Evolutionary conservation across 2,113 vertebrate species (phyloP), one percentile per base, ranked within the genome.

Genomic region (Nanorana parkeri): DNA sequence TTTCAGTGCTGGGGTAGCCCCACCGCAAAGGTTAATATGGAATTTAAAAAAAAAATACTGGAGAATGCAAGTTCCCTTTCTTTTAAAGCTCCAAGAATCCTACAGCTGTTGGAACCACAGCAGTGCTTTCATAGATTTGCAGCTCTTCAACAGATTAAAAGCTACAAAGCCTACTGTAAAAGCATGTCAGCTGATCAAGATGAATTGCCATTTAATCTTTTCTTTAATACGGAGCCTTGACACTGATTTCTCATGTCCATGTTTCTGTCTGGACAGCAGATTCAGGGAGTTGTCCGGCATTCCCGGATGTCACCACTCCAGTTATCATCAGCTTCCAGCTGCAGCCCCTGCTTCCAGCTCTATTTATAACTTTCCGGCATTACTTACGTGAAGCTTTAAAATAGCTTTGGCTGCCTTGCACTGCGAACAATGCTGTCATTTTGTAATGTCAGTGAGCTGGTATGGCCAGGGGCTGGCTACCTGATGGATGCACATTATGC

Each of bases 341-440:
- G 64, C 58, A 32, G 17, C 5, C 54, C 51, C 21, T 63, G 58
- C 81, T 88, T 86, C 85, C 84, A 85, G 87, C 64, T 24, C 87
- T 90, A 86, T 85, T 88, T 91, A 90, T 89, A 83, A 84, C 87
- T 86, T 75, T 88, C 56, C 4, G 15, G 32, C 54, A 5, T 16
- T 10, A 88, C 16, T 69, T 84, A 85, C 72, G 24, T 73, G 60
- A 74, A 41, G 23, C 56, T 80, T 85, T 88, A 86, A 84, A 83
- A 21, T 83, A 83, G 87, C n/a, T 56, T 29, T n/a, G 68, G 23
- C 23, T 41, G 67, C 55, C 51, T 10, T 52, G 28, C 17, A 21
- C 51, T 41, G 55, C 16, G n/a, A 65, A 32, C 64, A 65, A 29
- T 55, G 5, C 76, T 52, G 51, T 56, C 69, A 47, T 47, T 13